Base-by-base conservation (phyloP, 2,888 invertebrate genomes). In the Sinohyriopsis cumingii region DNA sequence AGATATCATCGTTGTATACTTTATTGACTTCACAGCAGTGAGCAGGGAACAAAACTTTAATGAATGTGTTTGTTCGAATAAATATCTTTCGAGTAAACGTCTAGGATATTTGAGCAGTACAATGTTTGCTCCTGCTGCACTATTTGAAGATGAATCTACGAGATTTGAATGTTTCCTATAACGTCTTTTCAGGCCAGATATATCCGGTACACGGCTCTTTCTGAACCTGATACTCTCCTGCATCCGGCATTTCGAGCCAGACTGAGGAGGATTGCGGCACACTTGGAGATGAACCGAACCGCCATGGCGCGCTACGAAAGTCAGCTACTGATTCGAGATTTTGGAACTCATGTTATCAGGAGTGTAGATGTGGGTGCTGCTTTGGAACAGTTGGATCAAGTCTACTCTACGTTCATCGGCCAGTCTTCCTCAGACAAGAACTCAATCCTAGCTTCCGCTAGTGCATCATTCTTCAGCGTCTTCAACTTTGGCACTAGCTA, bases 291-390 rank as follows among this genome's bases (percentile, higher is more conserved):
- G 24, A 83, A 81, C 71, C 60, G 75, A 33, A 79, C 80, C 33
- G 73, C 77, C 20, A 75, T 78, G 62, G 84, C 86, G 0, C 66
- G 78, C 2, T 87, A 84, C 78, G 80, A 83, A 63, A 79, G 84
- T 56, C 83, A 87, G 71, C 72, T 86, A 22, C 69, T 87, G 1
- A 81, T 86, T 19, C 75, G 85, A 61, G 86, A 86, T 67, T 87
- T 81, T 66, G 87, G 87, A 20, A 84, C 86, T 1, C 86, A 86
- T 74, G 72, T 85, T 55, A 73, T 84, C 53, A 84, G 82, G 54
- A 78, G 81, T 62, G 76, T 84, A 1, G 77, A 82, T 60, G 84
- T 83, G 3, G 86, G 86, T 15, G 84, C 84, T 0, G 75, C 73
- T 20, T 64, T 85, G 3, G 71, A 71, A 7, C 78, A 83, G 70